phyloP scores from a whole-genome alignment of 2,113 vertebrate genomes.

The Balaenoptera acutorostrata region DNA sequence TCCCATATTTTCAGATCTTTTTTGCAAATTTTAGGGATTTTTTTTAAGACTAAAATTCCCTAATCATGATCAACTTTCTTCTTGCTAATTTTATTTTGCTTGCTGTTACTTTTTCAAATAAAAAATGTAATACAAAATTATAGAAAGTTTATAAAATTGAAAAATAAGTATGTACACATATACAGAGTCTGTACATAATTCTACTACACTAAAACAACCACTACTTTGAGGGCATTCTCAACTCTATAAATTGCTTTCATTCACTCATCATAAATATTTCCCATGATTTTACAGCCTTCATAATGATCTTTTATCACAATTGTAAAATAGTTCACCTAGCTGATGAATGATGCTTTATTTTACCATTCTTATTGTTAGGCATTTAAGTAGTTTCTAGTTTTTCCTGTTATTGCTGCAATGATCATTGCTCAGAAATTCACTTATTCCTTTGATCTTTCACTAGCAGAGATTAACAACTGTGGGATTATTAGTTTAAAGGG shows the following conservation, averaged over 20 bases:
- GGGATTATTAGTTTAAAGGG: not conserved
- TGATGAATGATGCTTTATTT: not conserved
- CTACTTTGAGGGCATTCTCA: not conserved
- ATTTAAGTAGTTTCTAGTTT: not conserved
- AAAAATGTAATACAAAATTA: constrained; percentile 7
- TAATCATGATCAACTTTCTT: not conserved
- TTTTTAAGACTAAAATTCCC: not conserved
- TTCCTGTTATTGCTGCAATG: not conserved
- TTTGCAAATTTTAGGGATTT: not conserved
- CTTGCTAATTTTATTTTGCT: not conserved
- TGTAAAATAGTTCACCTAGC: not conserved
- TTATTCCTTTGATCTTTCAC: not conserved
- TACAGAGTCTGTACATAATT: not conserved
- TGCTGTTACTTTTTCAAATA: constrained; percentile 2
- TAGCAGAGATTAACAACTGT: not conserved
- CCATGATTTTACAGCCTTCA: not conserved
- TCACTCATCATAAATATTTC: not conserved
- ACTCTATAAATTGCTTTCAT: not conserved
- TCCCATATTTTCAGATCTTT: not conserved
- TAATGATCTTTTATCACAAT: not conserved
- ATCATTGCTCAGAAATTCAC: not conserved
- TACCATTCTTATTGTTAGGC: not conserved
- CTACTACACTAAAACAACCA: not conserved
- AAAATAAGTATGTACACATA: not conserved
- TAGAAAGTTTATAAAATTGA: not conserved